Base-by-base conservation (phyloP, 2,888 invertebrate genomes). In the Opisthograptis luteolata region DNA sequence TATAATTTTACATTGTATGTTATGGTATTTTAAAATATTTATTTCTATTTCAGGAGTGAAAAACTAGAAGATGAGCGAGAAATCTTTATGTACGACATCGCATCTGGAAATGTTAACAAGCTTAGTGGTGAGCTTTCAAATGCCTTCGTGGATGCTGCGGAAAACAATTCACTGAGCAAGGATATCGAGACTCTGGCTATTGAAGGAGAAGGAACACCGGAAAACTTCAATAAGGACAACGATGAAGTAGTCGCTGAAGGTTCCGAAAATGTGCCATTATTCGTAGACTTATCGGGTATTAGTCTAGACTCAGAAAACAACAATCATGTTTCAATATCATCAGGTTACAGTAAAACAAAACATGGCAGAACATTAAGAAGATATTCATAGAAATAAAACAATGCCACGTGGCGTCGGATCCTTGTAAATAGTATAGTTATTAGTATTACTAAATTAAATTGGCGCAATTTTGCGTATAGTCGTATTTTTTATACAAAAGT, bases 81-180 rank as follows among this genome's bases (percentile, higher is more conserved):
- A 87, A 96, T 97, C 66, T 97, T 93, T 82, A 96, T 97, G 96
- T 96, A 96, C 76, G 96, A 97, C 73, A 93, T 96, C 31, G 85
- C 92, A 53, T 93, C 94, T 2, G 93, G 94, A 67, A 93, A 92
- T 27, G 95, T 96, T 1, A 96, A 93, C 79, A 96, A 94, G 81
- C 85, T 97, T 13, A 94, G 93, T 60, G 96, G 97, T 1, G 96
- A 96, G 69, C 87, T 97, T 39, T 96, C 96, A 2, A 93, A 94
- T 39, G 96, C 96, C 24, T 97, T 97, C 67, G 96, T 96, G 1
- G 95, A 95, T 72, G 96, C 96, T 31, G 97, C 97, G 13, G 96
- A 96, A 84, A 96, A 95, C 62, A 97, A 97, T 80, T 94, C 96
- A 5, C 84, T 92, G 34, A 93, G 93, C 58, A 92, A 93, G 79